Evolutionary conservation across 2,888 invertebrate genomes (phyloP).

Genomic region (Tolmerus cingulatus): DNA sequence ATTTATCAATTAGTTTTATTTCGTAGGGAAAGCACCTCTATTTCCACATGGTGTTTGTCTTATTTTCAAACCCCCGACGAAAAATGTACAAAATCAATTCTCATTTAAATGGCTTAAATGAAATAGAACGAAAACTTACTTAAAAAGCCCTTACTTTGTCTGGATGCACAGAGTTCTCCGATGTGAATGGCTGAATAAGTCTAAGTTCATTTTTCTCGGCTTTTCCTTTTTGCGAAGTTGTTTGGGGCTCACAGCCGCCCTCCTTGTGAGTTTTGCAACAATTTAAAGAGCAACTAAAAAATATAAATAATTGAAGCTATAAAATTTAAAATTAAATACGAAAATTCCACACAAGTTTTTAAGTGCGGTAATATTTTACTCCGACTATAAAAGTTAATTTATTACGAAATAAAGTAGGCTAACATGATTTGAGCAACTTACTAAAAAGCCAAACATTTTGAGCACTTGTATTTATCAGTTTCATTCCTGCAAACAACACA

Average conservation of each 20-base stretch:
- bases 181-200: constrained; percentile 62
- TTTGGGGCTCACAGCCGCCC: constrained; percentile 56
- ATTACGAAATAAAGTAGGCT: not conserved
- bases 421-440: constrained; percentile 59
- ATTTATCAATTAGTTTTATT: no score
- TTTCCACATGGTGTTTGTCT: no score
- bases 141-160: constrained; percentile 65
- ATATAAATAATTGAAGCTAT: not conserved
- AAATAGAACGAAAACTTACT: constrained; percentile 54
- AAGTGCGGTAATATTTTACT: no score
- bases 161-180: constrained; percentile 67
- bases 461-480: constrained; percentile 68
- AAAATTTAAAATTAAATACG: no score
- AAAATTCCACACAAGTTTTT: no score
- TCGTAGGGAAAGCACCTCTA: no score
- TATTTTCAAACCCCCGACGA: no score
- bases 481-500: constrained; percentile 56
- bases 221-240: not conserved
- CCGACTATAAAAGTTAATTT: not conserved
- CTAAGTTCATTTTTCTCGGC: constrained; percentile 49
- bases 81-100: no score
- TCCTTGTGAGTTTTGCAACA: constrained; percentile 69
- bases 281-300: constrained; percentile 68
- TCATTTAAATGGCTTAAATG: not conserved
- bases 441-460: constrained; percentile 66